Evolutionary conservation across 2,888 invertebrate species (phyloP), one percentile per base, ranked within the genome.

Genomic region (Drosophila subsilvestris): DNA sequence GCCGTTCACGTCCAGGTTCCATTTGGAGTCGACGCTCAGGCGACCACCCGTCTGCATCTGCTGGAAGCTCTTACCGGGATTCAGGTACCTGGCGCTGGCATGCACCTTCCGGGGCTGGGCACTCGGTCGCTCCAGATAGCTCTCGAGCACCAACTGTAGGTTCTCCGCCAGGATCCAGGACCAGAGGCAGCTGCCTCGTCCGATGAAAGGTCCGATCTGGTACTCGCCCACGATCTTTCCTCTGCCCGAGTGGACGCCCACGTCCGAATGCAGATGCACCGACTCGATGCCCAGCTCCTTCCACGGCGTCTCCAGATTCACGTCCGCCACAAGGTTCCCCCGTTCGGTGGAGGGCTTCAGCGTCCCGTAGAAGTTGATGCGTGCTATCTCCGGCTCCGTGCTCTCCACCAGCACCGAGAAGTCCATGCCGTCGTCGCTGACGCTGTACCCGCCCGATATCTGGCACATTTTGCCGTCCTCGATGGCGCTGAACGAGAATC

Each of bases 1-100:
- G 18, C 93, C 91, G 74, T 94, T 94, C 1, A 93, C 90, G 10
- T 92, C 93, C 7, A 94, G 89, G 90, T 92, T 93, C 95, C 95
- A 95, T 20, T 92, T 80, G 1, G 90, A 92, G 80, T 95, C 94
- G 7, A 95, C 91, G 75, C 93, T 93, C 4, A 95, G 86, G 63
- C 94, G 93, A 7, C 93, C 93, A 0, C 94, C 94, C 0, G 93
- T 74, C 43, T 93, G 90, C 3, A 95, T 53, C 56, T 93, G 91
- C 20, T 93, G 91, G 70, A 93, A 94, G 12, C 89, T 91, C 70
- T 92, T 92, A 18, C 92, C 91, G 0, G 94, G 94, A 88, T 95
- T 95, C 27, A 92, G 75, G 50, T 93, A 94, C 81, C 93, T 94
- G 1, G 93, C 86, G 42, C 92, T 91, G 20, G 93, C 86, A 32